Percentiles rank a stretch among this genome's conserved stretches.
phyloP scores from a whole-genome alignment of 2,888 invertebrate species.

The Nomada hirtipes region DNA sequence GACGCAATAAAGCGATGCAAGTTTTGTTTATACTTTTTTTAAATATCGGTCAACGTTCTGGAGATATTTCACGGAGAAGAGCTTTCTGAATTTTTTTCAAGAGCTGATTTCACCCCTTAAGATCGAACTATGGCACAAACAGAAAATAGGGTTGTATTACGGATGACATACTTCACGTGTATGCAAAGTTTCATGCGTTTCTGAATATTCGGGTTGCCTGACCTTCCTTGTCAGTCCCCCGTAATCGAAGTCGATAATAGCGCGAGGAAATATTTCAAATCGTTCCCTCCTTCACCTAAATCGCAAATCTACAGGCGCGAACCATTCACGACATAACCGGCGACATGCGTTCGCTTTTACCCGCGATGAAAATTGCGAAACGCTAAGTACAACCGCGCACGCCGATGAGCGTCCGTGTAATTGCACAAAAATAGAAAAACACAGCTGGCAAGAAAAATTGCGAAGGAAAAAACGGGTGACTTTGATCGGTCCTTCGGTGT shows the following conservation, averaged over 20 bases:
- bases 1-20: too few species aligned
- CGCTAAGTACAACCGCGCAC: constrained; percentile 4
- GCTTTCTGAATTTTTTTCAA: too few species aligned
- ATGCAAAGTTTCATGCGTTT: too few species aligned
- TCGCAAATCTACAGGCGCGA: neutral
- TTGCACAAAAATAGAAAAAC: constrained; percentile 52
- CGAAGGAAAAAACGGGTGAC: neutral
- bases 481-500: constrained; percentile 29
- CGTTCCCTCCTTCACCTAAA: neutral
- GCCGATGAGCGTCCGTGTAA: constrained; percentile 34
- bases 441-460: neutral
- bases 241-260: constrained; percentile 1
- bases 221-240: neutral
- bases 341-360: constrained; percentile 31
- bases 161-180: too few species aligned
- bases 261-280: neutral
- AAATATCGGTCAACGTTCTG: too few species aligned
- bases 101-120: too few species aligned
- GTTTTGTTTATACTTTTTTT: too few species aligned
- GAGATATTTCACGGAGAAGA: too few species aligned
- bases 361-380: constrained; percentile 61
- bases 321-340: neutral
- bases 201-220: too few species aligned
- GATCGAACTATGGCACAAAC: too few species aligned
- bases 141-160: too few species aligned